Base-by-base conservation (phyloP, 2,113 vertebrate genomes). In the Thamnaconus septentrionalis region DNA sequence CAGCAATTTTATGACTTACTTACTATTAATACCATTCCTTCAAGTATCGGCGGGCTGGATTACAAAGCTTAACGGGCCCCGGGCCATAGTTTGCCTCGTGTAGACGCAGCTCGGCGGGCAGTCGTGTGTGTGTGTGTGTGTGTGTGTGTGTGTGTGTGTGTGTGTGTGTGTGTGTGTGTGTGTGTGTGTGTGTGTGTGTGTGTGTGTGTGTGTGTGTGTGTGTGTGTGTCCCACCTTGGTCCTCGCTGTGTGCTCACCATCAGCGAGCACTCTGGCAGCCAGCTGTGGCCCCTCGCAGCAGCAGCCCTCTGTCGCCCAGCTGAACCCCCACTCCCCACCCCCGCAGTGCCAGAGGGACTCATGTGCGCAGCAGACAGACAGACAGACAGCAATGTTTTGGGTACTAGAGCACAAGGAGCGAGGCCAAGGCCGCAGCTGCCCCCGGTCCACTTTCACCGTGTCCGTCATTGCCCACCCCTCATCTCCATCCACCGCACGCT, bases 261-360 rank as follows among this genome's bases (percentile, higher is more conserved):
- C 68, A 61, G 68, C 3, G 58, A 72, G 73, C 61, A 59, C 72
- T 85, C 88, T 87, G 82, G 81, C 85, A 69, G 85, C 84, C 90
- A 91, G 90, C 88, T 91, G 91, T 76, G 80, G 59, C 73, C 86
- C 81, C 81, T 82, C 80, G 81, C 18, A 31, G 18, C 18, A 86
- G 82, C 82, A 70, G 80, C 79, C 79, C 85, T 85, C 80, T 87
- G 86, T 75, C 45, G 59, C 69, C 75, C 86, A 90, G 86, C 88
- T 90, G 86, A 67, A 76, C 69, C 73, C 6, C 53, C 53, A 10
- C 66, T 41, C 42, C 54, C 62, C 53, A 56, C 41, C 65, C 76
- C 72, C 67, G 71, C 42, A 6, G 62, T 80, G 88, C 89, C 90
- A 89, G 83, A 77, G 85, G 88, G 83, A 85, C 87, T 87, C 87